Evolutionary conservation across 2,888 invertebrate genomes (phyloP), one percentile per base, ranked within the genome.

Genomic region (Criorhina ranunculi): DNA sequence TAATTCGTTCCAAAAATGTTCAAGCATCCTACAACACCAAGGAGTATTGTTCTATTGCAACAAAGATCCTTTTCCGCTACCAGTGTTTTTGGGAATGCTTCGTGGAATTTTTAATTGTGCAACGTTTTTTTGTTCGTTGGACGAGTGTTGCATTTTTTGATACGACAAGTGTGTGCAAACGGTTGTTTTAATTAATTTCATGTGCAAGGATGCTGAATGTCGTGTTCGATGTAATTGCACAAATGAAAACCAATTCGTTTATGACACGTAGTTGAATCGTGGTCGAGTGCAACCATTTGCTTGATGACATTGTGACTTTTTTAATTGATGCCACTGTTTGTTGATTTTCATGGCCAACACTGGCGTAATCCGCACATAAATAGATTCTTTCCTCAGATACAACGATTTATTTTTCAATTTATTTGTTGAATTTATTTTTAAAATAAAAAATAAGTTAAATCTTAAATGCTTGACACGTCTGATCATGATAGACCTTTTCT

Each of bases 211-310:
- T 66, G 29, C 17, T 44, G 29, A 33, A 49, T 57, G 35, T 15
- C 2, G 24, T 55, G 31, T 49, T 17, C 31, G 67, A 6, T 73
- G 44, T 53, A 70, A 67, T 67, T 80, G 44, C 73, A 67, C 67
- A 73, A 67, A 79, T 72, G 57, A 51, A 73, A 66, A 60, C 7
- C 59, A 66, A 80, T 80, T 73, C 33, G 15, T 73, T 42, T 42
- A 42, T 60, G 66, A 29, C 42, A 69, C 40, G 29, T 24, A 35
- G 24, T 31, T 19, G 5, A 53, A 3, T 40, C 17, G 46, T 51
- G 49, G 49, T 42, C 15, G 51, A 12, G 15, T 51, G 49, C 4
- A 9, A 35, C 57, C 3, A 76, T 59, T 57, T 60, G 67, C 9
- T n/a, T 24, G 44, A 31, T 53, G 73, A 51, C 64, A 69, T 64